Evolutionary conservation across 2,113 vertebrate genomes (phyloP), one percentile per base, ranked within the genome.

Genomic region (Anoplopoma fimbria): DNA sequence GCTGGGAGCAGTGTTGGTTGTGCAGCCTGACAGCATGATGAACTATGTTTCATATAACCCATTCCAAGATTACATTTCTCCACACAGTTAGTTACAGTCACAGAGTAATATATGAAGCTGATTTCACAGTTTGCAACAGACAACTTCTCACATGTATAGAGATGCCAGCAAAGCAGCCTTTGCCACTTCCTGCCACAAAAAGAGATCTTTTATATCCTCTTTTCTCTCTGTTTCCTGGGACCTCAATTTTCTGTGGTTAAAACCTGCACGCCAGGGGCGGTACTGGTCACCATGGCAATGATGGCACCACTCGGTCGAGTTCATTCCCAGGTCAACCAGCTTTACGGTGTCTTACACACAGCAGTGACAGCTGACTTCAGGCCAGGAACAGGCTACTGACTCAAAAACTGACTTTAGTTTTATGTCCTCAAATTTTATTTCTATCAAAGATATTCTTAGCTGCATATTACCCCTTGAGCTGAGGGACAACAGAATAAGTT

Each of bases 111-210:
- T 68, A 60, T 9, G 25, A n/a, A n/a, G 23, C 4, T 27, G 53
- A 62, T 47, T 23, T 25, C 31, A 33, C 72, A 49, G 34, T 58
- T 9, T 38, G n/a, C n/a, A 62, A 76, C 40, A 33, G 36, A 62
- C 67, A 13, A 64, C 75, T 47, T 33, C 49, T 61, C 27, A 15
- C n/a, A 53, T 67, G 75, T 64, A 77, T 79, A 80, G 42, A 85
- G 38, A 55, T 53, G 75, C 77, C 77, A 77, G 70, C 79, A 61
- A 67, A 83, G 76, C 85, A 82, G 38, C 55, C 33, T 13, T 45
- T 34, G 23, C 70, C 83, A 83, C 84, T 82, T 89, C 88, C 85
- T 88, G 25, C 77, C 77, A 47, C 29, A 77, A 42, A 84, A 83
- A n/a, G 34, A 51, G 21, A 84, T 83, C 60, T 58, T 82, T 61